Base-by-base conservation (phyloP, 2,113 vertebrate genomes). In the Microtus oregoni region DNA sequence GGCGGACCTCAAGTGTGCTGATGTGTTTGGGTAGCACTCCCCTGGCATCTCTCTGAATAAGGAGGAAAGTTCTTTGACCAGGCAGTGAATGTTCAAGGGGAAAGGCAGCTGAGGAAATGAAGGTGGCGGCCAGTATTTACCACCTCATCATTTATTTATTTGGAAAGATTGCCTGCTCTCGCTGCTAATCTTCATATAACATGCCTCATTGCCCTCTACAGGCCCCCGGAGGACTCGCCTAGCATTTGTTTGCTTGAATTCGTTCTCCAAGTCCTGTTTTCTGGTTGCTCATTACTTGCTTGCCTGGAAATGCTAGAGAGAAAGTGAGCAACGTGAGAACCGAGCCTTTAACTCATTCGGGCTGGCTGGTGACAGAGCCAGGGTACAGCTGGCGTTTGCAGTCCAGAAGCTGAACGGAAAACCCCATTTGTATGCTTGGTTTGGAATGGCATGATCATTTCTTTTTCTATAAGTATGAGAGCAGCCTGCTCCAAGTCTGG, bases 191-290 rank as follows among this genome's bases (percentile, higher is more conserved):
- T 94, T 89, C 94, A 70, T 73, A 55, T 73, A 67, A 63, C 94
- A 95, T 24, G 92, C 92, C 86, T 96, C 94, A 92, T 91, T 96
- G 95, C 92, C 65, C 73, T 28, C 94, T 50, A 88, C 78, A 92
- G 91, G 94, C 82, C 96, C 91, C 26, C 13, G 9, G 82, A 93
- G 95, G 82, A 22, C 91, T 86, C 76, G 30, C 3, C 1, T 15
- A 70, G 58, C 86, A 22, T 89, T 95, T 90, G 72, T 94, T 92
- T n/a, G 77, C 81, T 67, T 61, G 38, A 72, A 89, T 97, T 94
- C 81, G 55, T 91, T 92, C 92, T 77, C n/a, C 38, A 76, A 75
- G 93, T 63, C 81, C 82, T 81, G 58, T 95, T 95, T 86, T 76
- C 95, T 91, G 82, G 91, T 91, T 89, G 82, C 86, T 96, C 65